phyloP scores from a whole-genome alignment of 2,113 vertebrate genomes.

The Actenoides lindsayi region DNA sequence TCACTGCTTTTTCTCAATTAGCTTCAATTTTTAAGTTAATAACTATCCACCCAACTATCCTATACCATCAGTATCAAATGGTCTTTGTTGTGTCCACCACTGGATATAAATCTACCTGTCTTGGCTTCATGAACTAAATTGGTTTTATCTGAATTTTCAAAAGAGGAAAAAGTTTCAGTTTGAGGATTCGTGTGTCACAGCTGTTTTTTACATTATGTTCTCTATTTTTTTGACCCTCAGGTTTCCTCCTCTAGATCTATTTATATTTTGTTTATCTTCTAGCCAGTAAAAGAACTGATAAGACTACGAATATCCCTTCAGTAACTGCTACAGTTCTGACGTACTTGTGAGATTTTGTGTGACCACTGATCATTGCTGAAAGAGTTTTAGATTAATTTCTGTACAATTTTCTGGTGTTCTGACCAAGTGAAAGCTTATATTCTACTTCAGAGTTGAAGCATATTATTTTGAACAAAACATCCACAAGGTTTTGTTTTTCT shows the following conservation, averaged over 20 bases:
- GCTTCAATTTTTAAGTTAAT: neutral
- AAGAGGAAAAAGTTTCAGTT: neutral
- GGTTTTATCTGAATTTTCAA: neutral
- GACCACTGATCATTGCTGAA: slow-evolving; percentile 56
- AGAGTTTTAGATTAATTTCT: neutral
- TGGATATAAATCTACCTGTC: neutral
- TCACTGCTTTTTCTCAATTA: neutral
- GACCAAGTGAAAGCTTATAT: slow-evolving; percentile 7
- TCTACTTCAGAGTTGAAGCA: neutral
- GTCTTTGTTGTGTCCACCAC: neutral
- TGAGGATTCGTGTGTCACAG: slow-evolving; percentile 4
- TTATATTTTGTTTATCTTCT: slow-evolving; percentile 45
- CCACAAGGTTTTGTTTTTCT: neutral
- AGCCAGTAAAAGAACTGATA: slow-evolving; percentile 61
- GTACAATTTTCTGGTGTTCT: slow-evolving; percentile 42
- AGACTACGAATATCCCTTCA: slow-evolving; percentile 47
- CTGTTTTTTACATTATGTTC: slow-evolving; percentile 37
- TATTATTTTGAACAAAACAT: neutral
- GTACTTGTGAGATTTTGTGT: slow-evolving; percentile 63
- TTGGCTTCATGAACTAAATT: neutral
- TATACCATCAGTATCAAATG: neutral
- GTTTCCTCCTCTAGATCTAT: neutral
- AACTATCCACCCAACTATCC: neutral
- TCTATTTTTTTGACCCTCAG: neutral
- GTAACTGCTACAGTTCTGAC: slow-evolving; percentile 41